phyloP scores from a whole-genome alignment of 1,140 invertebrate species.

The Zaprionus camerounensis region DNA sequence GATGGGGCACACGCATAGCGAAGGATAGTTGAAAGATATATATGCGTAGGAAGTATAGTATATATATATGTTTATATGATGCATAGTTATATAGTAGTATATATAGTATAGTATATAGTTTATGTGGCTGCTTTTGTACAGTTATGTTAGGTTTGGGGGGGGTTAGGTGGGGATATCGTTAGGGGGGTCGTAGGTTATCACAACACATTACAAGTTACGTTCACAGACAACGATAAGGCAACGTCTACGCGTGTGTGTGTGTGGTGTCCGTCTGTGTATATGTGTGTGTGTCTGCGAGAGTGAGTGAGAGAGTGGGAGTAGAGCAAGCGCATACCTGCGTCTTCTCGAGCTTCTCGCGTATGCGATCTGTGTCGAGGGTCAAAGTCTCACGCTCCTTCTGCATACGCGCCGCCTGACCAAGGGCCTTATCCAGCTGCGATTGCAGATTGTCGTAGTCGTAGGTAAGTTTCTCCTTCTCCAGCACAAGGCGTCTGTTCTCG shows the following conservation, averaged over 20 bases:
- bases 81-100: conserved; percentile 54
- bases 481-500: conserved; percentile 93
- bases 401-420: conserved; percentile 92
- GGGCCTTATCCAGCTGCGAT: conserved; percentile 94
- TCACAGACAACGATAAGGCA: conserved; percentile 7
- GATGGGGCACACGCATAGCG: conserved; percentile 28
- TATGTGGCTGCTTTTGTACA: conserved; percentile 17
- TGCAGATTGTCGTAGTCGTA: conserved; percentile 96
- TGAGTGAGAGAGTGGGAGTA: conserved; percentile 7
- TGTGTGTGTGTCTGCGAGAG: conserved; percentile 20
- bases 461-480: conserved; percentile 94
- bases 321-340: conserved; percentile 88
- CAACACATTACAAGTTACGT: conserved; percentile 6
- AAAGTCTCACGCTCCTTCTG: conserved; percentile 95
- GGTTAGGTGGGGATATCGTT: not conserved
- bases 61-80: not conserved
- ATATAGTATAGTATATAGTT: conserved; percentile 47
- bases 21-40: conserved; percentile 69
- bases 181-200: not conserved
- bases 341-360: conserved; percentile 95
- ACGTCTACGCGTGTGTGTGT: conserved; percentile 16
- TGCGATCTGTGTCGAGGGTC: conserved; percentile 92
- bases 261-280: conserved; percentile 17
- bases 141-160: not conserved
- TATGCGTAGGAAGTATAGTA: conserved; percentile 56